These are phyloP conservation scores for Trididemnum nubilum DNA, from an alignment of 23 tunicate species.

Conservation along the genomic window DNA sequence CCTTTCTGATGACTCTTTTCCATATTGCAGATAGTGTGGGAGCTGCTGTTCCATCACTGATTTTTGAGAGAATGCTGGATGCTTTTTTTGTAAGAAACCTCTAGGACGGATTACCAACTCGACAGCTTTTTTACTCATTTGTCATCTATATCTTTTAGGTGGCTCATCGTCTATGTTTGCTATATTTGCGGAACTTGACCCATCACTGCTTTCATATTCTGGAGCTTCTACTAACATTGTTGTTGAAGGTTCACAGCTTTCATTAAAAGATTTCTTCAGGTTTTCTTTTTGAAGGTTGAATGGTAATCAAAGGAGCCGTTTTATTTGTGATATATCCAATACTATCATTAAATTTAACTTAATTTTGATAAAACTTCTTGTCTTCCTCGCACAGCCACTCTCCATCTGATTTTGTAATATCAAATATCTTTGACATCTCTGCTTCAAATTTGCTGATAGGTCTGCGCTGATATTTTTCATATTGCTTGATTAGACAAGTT, in stretches of 20 bases:
- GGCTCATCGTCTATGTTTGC: background rate
- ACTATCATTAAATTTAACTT: background rate
- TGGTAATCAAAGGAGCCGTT: background rate
- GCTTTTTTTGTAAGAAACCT: too few relatives aligned
- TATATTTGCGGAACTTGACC: background rate
- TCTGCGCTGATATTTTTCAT: background rate
- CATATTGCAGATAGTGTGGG: too few relatives aligned
- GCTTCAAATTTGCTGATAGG: background rate
- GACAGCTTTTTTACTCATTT: background rate
- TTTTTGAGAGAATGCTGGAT: too few relatives aligned
- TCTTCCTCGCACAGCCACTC: constrained; percentile 27
- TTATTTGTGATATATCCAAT: constrained; percentile 7
- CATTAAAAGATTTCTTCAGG: background rate
- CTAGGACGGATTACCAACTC: too few relatives aligned
- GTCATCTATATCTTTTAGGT: background rate
- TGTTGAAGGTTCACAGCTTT: background rate
- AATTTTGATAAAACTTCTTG: background rate
- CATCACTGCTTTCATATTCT: background rate
- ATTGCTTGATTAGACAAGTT: background rate
- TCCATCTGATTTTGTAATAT: constrained; percentile 5
- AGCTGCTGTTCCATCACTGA: too few relatives aligned
- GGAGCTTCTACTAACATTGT: background rate
- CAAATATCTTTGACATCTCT: background rate
- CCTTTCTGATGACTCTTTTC: too few relatives aligned
- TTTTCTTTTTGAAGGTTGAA: constrained; percentile 15